Evolutionary conservation across 2,888 invertebrate species (phyloP).

Genomic region (Ommatoiulus sabulosus): DNA sequence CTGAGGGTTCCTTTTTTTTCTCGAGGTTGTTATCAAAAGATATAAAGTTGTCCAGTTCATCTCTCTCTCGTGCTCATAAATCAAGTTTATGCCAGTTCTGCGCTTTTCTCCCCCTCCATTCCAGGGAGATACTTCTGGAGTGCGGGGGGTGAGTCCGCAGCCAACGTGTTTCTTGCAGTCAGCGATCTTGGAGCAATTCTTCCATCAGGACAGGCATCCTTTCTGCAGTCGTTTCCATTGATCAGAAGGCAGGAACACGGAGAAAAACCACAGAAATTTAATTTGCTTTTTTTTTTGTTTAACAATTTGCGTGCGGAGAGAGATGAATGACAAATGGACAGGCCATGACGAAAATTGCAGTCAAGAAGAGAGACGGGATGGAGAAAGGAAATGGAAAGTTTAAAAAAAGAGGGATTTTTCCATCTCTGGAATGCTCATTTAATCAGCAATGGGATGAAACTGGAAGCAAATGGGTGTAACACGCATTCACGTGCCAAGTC

Average conservation of each 20-base stretch:
- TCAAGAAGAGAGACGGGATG: background rate
- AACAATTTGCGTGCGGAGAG: slow-evolving; percentile 1
- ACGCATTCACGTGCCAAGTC: background rate
- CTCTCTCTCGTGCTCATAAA: slow-evolving; percentile 27
- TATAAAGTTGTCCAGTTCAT: slow-evolving; percentile 34
- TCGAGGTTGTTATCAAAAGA: background rate
- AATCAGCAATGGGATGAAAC: slow-evolving; percentile 24
- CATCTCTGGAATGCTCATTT: slow-evolving; percentile 8
- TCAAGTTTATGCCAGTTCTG: slow-evolving; percentile 27
- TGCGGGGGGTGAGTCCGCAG: background rate
- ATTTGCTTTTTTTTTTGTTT: slow-evolving; percentile 45
- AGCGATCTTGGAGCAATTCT: background rate
- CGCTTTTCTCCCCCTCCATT: background rate
- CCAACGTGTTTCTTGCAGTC: background rate
- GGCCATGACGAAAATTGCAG: slow-evolving; percentile 19
- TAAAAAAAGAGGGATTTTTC: background rate
- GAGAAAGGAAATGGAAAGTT: background rate
- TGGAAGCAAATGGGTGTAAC: slow-evolving; percentile 14
- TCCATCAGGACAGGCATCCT: background rate
- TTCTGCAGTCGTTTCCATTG: slow-evolving; percentile 25
- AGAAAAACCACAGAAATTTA: slow-evolving; percentile 50
- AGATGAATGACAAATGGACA: slow-evolving; percentile 27
- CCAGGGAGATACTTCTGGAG: background rate
- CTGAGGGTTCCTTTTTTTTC: slow-evolving; percentile 34
- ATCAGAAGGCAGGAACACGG: background rate